Evolutionary conservation across 2,888 invertebrate species (phyloP).

Genomic region (Parnassius apollo): DNA sequence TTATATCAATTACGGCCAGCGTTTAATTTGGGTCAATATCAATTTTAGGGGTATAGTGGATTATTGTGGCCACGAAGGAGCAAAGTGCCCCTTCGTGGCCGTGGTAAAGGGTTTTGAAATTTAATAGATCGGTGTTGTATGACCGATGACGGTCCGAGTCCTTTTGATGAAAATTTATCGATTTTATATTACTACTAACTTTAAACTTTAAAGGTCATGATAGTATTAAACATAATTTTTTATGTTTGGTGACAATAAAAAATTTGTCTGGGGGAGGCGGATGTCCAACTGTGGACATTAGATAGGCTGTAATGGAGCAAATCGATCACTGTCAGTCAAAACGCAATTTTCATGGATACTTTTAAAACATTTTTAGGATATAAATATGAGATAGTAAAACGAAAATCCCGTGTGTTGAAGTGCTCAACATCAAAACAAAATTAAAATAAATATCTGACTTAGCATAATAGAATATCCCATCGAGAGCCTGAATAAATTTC

Average conservation of each 20-base stretch:
- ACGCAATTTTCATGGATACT: too few species aligned
- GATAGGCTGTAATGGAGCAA: too few species aligned
- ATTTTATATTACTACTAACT: slow-evolving; percentile 27
- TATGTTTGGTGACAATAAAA: not conserved
- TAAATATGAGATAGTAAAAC: too few species aligned
- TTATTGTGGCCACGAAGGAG: slow-evolving; percentile 55
- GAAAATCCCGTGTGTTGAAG: too few species aligned
- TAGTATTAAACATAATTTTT: not conserved
- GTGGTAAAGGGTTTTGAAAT: slow-evolving; percentile 70
- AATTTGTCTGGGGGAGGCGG: too few species aligned
- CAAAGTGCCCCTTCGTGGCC: slow-evolving; percentile 45
- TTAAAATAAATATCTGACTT: slow-evolving; percentile 35
- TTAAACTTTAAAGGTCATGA: slow-evolving; percentile 12
- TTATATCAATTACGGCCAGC: slow-evolving; percentile 74
- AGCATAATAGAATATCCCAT: slow-evolving; percentile 67
- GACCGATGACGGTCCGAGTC: slow-evolving; percentile 41
- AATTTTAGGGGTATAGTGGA: slow-evolving; percentile 70
- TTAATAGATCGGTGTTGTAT: slow-evolving; percentile 57
- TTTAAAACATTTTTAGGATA: too few species aligned
- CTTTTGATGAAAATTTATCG: slow-evolving; percentile 63
- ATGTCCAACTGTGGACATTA: too few species aligned
- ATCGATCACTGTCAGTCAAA: too few species aligned
- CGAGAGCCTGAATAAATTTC: slow-evolving; percentile 66
- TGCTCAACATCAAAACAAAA: slow-evolving; percentile 6
- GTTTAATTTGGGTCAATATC: slow-evolving; percentile 77